Conservation (phyloP, 2,888 invertebrate genomes). For the Polyommatus iphigenia region DNA sequence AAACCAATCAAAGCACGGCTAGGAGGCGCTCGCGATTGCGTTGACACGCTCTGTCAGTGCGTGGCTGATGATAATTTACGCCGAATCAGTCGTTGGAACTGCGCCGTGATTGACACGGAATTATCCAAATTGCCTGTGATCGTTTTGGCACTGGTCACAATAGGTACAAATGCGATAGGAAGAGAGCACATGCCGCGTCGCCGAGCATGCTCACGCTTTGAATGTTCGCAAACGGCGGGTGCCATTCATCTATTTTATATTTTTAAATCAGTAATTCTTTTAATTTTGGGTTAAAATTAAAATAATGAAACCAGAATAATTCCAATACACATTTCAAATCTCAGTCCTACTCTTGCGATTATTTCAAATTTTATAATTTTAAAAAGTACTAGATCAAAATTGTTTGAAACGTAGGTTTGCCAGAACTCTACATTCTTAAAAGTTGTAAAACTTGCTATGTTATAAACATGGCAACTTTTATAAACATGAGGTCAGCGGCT, state of each 20-base stretch:
- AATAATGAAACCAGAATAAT: too few species aligned
- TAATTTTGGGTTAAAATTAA: neutral
- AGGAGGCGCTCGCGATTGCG: conserved; percentile 4
- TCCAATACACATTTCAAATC: too few species aligned
- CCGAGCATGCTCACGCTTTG: neutral
- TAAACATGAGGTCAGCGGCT: neutral
- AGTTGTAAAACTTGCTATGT: neutral
- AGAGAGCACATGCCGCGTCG: neutral
- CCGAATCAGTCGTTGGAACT: neutral
- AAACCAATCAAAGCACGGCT: conserved; percentile 43
- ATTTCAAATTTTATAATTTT: too few species aligned
- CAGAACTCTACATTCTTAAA: neutral
- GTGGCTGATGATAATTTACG: conserved; percentile 19
- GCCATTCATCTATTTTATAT: neutral
- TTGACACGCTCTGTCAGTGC: conserved; percentile 24
- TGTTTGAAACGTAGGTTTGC: neutral
- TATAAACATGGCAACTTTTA: neutral
- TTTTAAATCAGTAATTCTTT: neutral
- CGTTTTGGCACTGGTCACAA: conserved; percentile 17
- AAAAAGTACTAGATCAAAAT: too few species aligned
- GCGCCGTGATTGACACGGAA: conserved; percentile 12
- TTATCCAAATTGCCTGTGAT: conserved; percentile 9
- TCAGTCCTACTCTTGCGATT: too few species aligned
- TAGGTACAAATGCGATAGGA: conserved; percentile 15
- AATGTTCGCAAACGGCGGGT: neutral